These are phyloP conservation scores for Parapsyche elsis DNA, from an alignment of 1,140 invertebrate genomes.

Conservation along the genomic window DNA sequence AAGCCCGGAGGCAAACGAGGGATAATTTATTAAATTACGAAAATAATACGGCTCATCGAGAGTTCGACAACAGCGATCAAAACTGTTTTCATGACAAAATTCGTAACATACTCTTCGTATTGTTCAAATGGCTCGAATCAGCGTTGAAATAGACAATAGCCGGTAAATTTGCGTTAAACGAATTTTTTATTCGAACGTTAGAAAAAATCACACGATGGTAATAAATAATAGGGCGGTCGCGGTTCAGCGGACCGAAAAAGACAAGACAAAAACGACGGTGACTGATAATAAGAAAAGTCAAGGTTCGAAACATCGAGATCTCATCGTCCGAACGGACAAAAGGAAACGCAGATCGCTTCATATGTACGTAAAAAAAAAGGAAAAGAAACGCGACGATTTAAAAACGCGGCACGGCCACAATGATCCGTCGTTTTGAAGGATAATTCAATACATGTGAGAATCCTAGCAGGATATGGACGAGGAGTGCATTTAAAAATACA, in stretches of 20 bases:
- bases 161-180: too few relatives aligned
- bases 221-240: background rate
- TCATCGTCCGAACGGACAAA: background rate
- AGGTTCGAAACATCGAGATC: background rate
- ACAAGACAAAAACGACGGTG: conserved; percentile 24
- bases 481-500: conserved; percentile 22
- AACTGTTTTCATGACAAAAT: too few relatives aligned
- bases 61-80: background rate
- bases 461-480: background rate
- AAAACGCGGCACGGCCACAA: background rate
- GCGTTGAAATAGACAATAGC: too few relatives aligned
- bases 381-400: background rate
- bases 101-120: too few relatives aligned
- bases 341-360: background rate
- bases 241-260: conserved; percentile 1
- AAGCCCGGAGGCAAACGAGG: background rate
- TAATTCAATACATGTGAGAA: background rate
- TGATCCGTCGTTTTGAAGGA: background rate
- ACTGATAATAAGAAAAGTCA: conserved; percentile 5
- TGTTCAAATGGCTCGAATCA: too few relatives aligned
- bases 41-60: background rate
- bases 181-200: background rate
- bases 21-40: background rate
- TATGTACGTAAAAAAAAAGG: background rate
- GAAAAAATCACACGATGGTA: background rate